A percentile compares a stretch with the other conserved stretches of the same genome.
Evolutionary conservation across 35 echinoderm and acorn worm genomes (phyloP).

Genomic region (Ophioderma brevispina): DNA sequence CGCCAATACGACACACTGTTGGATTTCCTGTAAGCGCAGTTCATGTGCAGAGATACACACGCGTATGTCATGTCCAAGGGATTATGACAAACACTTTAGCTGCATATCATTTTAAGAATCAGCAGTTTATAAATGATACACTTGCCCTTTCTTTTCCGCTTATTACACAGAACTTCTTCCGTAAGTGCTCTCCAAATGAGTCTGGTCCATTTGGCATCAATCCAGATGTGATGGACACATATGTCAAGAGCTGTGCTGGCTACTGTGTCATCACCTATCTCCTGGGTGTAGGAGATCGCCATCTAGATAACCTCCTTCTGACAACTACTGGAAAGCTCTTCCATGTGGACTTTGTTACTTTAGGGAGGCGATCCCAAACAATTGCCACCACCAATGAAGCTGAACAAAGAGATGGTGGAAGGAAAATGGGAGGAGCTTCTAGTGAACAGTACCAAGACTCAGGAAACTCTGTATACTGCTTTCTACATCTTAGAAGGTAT

Average conservation of each 20-base stretch:
- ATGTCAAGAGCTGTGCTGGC: constrained; percentile 93
- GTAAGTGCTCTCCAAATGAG: constrained; percentile 74
- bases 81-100: no score
- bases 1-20: no score
- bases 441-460: constrained; percentile 96
- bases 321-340: constrained; percentile 91
- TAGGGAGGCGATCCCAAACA: constrained; percentile 95
- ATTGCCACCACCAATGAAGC: constrained; percentile 96
- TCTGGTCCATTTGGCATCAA: constrained; percentile 74
- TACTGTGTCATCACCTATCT: constrained; percentile 98
- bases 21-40: no score
- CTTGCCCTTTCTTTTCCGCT: no score
- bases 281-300: constrained; percentile 90
- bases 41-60: no score
- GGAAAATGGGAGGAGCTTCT: constrained; percentile 92
- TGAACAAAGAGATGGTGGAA: constrained; percentile 99
- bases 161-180: constrained; percentile 95
- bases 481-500: constrained; percentile 96
- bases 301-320: constrained; percentile 94
- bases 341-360: constrained; percentile 98
- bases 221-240: constrained; percentile 95
- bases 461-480: constrained; percentile 92
- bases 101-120: no score
- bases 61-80: no score
- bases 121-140: no score